Evolutionary conservation across 2,113 vertebrate species (phyloP), one percentile per base, ranked within the genome.

Genomic region (Vanacampus margaritifer): DNA sequence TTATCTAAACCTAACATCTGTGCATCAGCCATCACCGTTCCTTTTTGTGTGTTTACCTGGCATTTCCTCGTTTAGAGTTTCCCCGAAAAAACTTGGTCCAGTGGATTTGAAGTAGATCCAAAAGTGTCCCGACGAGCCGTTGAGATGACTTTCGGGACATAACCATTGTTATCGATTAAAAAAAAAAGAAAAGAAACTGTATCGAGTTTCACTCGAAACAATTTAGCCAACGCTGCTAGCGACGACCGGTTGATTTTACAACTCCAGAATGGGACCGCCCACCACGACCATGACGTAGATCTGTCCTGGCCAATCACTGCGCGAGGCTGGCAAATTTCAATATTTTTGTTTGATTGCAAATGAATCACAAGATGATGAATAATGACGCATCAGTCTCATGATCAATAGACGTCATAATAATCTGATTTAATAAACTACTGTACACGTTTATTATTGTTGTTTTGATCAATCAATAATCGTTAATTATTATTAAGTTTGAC

Each of bases 41-140:
- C 19, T 32, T 56, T 17, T 17, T 26, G 5, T 19, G 45, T 36
- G 26, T 82, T 79, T 80, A 91, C 91, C 89, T 89, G 80, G 75
- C 12, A 32, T 68, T 65, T 5, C 62, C 45, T 78, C 41, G 65
- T 28, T 23, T 83, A 0, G 26, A 5, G 53, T 72, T 84, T 64
- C 82, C 80, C 12, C 72, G 62, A 28, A 64, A 0, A n/a, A 65
- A 11, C 48, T 59, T 84, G 0, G 26, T 62, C 4, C 67, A 75
- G 28, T 54, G 70, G 0, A 28, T 67, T 66, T 82, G 71, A 3
- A 71, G 62, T n/a, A 80, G 39, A 26, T 88, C 84, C 83, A 86
- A 41, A 28, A 92, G 78, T 0, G 70, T 70, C 66, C 64, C 82
- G 0, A 67, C 17, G 26, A 90, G 59, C 0, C 80, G 64, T 0